Conservation (phyloP, 2,797 vertebrate species). For the Sebastes oblongus region DNA sequence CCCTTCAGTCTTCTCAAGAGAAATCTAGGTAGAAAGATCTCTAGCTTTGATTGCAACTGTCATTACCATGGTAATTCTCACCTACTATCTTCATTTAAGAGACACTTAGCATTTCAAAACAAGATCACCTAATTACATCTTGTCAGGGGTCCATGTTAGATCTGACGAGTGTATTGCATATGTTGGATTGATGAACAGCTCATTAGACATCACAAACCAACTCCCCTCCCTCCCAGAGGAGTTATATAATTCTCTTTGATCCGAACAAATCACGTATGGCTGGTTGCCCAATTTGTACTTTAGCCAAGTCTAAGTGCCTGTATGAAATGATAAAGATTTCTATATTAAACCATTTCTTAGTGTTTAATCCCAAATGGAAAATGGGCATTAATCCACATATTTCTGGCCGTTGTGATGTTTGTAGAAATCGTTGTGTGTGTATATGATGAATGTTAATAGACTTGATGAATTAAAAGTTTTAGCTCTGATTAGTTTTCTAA, state of each 20-base stretch:
- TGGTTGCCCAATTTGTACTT: constrained; percentile 36
- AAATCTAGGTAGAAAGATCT: constrained; percentile 13
- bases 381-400: constrained; percentile 29
- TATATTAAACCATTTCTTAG: constrained; percentile 18
- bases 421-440: not conserved
- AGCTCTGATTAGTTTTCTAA: not conserved
- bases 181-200: constrained; percentile 33
- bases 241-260: constrained; percentile 43
- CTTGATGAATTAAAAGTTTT: constrained; percentile 6
- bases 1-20: constrained; percentile 33
- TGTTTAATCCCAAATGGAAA: constrained; percentile 37
- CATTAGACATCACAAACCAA: constrained; percentile 24
- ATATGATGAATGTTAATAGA: constrained; percentile 13
- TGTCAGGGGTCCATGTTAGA: constrained; percentile 29
- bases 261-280: constrained; percentile 31
- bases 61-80: constrained; percentile 25
- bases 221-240: not conserved
- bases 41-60: constrained; percentile 44
- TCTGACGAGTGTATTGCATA: constrained; percentile 16
- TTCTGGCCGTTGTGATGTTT: constrained; percentile 22
- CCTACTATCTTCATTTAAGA: constrained; percentile 25
- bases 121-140: constrained; percentile 54
- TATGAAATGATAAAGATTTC: constrained; percentile 40
- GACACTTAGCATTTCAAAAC: constrained; percentile 46
- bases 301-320: constrained; percentile 37